Evolutionary conservation across 2,888 invertebrate genomes (phyloP).

Genomic region (Vanessa cardui): DNA sequence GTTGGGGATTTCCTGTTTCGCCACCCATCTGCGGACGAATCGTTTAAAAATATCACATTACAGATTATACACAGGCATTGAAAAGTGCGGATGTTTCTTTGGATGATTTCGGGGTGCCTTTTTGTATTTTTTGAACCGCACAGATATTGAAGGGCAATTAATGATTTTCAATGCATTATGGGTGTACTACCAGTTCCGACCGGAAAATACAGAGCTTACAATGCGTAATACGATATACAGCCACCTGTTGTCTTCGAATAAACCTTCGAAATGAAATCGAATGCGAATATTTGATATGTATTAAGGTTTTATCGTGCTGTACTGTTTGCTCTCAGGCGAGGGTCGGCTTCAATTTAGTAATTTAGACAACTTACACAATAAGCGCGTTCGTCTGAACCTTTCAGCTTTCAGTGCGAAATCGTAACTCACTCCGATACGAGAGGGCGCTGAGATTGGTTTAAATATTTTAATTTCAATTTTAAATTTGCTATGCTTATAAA

Average conservation of each 20-base stretch:
- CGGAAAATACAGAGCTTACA: conserved; percentile 72
- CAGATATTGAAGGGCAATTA: conserved; percentile 79
- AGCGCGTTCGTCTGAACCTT: conserved; percentile 39
- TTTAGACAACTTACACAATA: conserved; percentile 31
- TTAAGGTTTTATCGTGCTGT: conserved; percentile 21
- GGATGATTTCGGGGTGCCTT: conserved; percentile 65
- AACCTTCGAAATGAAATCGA: conserved; percentile 22
- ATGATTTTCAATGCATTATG: conserved; percentile 66
- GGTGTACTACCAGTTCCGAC: conserved; percentile 78
- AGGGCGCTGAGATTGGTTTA: conserved; percentile 43
- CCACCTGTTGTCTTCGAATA: conserved; percentile 63
- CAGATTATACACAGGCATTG: conserved; percentile 58
- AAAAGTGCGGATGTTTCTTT: conserved; percentile 66
- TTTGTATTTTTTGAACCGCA: conserved; percentile 62
- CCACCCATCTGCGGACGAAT: conserved; percentile 77
- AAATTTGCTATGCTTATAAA: background rate
- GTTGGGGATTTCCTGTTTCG: conserved; percentile 74
- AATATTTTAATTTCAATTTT: background rate
- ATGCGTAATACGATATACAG: conserved; percentile 68
- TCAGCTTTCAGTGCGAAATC: conserved; percentile 44
- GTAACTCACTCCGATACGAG: conserved; percentile 41
- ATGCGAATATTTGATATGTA: conserved; percentile 35
- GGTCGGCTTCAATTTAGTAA: conserved; percentile 28
- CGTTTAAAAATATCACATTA: conserved; percentile 77
- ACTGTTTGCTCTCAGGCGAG: conserved; percentile 21